Conservation (phyloP, 2,113 vertebrate species). For the Pungitius pungitius region DNA sequence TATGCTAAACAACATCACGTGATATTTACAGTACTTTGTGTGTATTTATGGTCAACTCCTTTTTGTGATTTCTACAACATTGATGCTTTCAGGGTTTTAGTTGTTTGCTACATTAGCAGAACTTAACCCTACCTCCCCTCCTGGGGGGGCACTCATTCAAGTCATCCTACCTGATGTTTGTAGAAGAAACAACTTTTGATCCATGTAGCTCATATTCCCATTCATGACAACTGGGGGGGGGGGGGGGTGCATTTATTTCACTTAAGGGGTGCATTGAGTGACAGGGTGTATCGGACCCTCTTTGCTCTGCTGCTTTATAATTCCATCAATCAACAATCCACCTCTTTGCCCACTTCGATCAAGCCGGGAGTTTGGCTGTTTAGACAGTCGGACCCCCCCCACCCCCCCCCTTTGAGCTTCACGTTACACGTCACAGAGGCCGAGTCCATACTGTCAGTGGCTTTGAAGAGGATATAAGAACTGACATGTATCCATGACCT, state of each 20-base stretch:
- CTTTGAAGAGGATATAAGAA: not conserved
- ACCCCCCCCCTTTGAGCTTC: not conserved
- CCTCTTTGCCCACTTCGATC: not conserved
- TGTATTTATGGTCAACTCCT: not conserved
- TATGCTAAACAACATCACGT: not conserved
- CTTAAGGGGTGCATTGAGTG: not conserved
- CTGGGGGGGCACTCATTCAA: not conserved
- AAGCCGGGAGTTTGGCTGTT: not conserved
- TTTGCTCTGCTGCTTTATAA: not conserved
- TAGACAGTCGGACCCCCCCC: no score
- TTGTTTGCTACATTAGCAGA: not conserved
- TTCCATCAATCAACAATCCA: not conserved
- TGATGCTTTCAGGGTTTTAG: not conserved
- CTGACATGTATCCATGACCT: not conserved
- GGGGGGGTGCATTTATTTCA: no score
- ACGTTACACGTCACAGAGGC: not conserved
- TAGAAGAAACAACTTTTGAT: no score
- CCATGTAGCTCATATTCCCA: no score
- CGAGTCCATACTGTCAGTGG: not conserved
- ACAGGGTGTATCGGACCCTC: not conserved
- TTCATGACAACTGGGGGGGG: no score
- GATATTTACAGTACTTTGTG: not conserved
- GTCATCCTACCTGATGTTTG: not conserved
- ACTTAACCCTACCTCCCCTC: not conserved
- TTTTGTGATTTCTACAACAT: not conserved